Percentiles rank a stretch among this genome's conserved stretches.
Evolutionary conservation across 1,140 invertebrate species (phyloP).

Genomic region (Wasmannia auropunctata): DNA sequence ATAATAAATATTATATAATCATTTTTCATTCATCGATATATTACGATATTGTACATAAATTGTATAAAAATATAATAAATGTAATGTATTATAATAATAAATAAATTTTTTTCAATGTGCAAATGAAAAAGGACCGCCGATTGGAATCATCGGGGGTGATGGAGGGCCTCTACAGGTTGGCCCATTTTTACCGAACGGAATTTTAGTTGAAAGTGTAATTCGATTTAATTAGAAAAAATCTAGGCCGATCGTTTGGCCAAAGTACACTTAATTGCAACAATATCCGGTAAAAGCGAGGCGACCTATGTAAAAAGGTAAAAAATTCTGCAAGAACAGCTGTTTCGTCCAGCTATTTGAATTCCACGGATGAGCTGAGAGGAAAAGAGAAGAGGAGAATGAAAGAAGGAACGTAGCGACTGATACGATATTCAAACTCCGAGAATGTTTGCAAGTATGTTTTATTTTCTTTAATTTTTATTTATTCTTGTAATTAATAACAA

Average conservation of each 20-base stretch:
- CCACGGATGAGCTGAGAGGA: neutral
- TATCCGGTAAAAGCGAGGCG: constrained; percentile 84
- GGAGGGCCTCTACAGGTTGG: neutral
- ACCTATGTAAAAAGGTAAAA: neutral
- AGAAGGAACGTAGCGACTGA: neutral
- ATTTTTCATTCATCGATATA: no score
- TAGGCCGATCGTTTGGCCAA: neutral
- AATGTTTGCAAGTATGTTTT: neutral
- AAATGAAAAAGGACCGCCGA: neutral
- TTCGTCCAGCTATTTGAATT: neutral
- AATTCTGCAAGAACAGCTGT: constrained; percentile 8
- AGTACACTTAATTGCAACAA: neutral
- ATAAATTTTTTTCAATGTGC: neutral
- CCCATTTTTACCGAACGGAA: neutral
- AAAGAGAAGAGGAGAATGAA: neutral
- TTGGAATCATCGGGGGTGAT: constrained; percentile 60
- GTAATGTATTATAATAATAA: no score
- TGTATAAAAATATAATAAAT: no score
- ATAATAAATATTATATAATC: no score
- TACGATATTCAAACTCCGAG: neutral
- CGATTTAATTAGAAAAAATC: neutral
- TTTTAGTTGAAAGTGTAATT: neutral
- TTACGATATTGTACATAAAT: no score
- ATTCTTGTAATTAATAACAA: neutral
- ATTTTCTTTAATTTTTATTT: neutral